A percentile compares a stretch with the other conserved stretches of the same genome.
Conservation (phyloP, 2,797 vertebrate genomes). For the Bovichtus diacanthus region DNA sequence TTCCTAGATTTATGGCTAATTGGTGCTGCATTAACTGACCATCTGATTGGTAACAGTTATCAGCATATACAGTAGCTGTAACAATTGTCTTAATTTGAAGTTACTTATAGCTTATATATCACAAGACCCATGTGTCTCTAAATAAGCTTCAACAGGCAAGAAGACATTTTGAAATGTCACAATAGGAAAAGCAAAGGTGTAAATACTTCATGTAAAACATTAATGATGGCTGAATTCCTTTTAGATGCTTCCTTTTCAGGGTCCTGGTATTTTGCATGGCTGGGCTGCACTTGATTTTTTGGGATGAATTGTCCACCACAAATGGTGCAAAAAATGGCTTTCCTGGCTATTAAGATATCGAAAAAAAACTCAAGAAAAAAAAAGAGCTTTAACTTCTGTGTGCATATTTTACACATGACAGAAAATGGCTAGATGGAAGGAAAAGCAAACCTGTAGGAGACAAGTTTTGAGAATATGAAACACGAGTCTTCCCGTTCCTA, state of each 20-base stretch:
- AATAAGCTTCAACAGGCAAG: background rate
- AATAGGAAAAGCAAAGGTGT: background rate
- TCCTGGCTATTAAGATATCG: background rate
- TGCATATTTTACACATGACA: background rate
- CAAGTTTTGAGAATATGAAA: constrained; percentile 11
- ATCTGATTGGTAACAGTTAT: background rate
- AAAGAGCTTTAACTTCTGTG: background rate
- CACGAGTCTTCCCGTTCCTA: background rate
- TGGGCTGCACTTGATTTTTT: background rate
- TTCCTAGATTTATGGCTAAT: background rate
- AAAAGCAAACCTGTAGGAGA: background rate
- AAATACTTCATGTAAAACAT: background rate
- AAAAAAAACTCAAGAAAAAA: no score
- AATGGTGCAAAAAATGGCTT: background rate
- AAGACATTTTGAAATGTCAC: background rate
- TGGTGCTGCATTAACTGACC: background rate
- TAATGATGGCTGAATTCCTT: background rate
- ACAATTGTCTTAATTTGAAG: background rate
- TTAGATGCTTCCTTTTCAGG: background rate
- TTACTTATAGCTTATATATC: no score
- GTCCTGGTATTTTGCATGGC: background rate
- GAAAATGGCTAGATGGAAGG: background rate
- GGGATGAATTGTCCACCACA: background rate
- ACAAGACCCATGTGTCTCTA: background rate
- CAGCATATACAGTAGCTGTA: background rate